These are phyloP conservation scores for Setophaga kirtlandii DNA, from an alignment of 2,113 vertebrate species.

Conservation along the genomic window DNA sequence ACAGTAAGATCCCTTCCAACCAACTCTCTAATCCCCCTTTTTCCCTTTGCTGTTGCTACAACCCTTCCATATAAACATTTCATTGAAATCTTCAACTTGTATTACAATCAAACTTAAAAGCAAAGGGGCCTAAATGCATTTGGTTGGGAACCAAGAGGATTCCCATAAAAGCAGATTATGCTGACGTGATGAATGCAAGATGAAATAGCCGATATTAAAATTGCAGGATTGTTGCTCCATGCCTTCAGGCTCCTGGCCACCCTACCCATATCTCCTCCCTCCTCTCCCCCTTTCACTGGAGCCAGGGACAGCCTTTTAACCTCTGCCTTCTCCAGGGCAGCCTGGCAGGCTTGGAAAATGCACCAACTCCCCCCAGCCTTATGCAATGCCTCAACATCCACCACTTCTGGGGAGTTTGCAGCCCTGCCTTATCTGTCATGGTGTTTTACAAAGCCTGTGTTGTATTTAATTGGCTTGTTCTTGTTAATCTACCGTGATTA, in stretches of 20 bases:
- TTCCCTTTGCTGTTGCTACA: conserved; percentile 20
- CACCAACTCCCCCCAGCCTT: conserved; percentile 13
- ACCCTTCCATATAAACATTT: conserved; percentile 72
- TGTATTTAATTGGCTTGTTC: conserved; percentile 75
- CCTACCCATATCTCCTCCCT: not conserved
- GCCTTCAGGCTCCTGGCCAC: conserved; percentile 54
- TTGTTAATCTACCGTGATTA: conserved; percentile 67
- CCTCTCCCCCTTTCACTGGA: not conserved
- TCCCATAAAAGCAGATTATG: conserved; percentile 83
- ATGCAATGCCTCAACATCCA: conserved; percentile 7
- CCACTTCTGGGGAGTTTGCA: not conserved
- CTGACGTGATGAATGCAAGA: conserved; percentile 81
- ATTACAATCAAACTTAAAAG: conserved; percentile 80
- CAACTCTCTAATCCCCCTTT: conserved; percentile 46
- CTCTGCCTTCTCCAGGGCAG: conserved; percentile 7
- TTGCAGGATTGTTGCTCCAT: conserved; percentile 66
- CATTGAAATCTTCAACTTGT: conserved; percentile 76
- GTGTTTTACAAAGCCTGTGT: conserved; percentile 21
- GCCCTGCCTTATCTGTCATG: conserved; percentile 35
- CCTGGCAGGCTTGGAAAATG: conserved; percentile 39
- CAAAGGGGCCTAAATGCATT: conserved; percentile 76
- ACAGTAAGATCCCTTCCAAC: not conserved
- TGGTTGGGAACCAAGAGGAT: conserved; percentile 78
- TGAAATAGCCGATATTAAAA: conserved; percentile 80
- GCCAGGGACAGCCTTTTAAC: conserved; percentile 53